Evolutionary conservation across 2,888 invertebrate genomes (phyloP).

Genomic region (Aphidoletes aphidimyza): DNA sequence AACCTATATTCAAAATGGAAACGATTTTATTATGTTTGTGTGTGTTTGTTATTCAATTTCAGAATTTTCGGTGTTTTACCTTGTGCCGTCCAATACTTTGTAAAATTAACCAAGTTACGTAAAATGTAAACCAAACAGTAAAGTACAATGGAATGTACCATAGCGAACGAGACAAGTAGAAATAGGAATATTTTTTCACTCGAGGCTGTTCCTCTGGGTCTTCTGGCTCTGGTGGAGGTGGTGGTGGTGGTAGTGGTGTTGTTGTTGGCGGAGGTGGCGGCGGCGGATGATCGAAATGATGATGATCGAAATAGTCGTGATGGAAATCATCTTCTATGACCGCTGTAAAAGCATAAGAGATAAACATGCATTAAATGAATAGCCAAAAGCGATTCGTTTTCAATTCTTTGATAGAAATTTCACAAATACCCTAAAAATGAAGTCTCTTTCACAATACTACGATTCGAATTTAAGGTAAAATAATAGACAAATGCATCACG

Average conservation of each 20-base stretch:
- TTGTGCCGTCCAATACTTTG: conserved; percentile 77
- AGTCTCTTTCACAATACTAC: too few relatives aligned
- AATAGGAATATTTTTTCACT: conserved; percentile 74
- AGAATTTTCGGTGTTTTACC: conserved; percentile 62
- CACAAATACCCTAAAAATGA: too few relatives aligned
- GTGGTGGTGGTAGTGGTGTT: conserved; percentile 61
- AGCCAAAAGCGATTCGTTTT: too few relatives aligned
- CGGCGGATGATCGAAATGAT: conserved; percentile 59
- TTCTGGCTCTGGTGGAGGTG: conserved; percentile 61
- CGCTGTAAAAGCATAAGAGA: too few relatives aligned
- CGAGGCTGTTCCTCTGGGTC: conserved; percentile 64
- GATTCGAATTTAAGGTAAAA: too few relatives aligned
- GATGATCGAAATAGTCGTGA: conserved; percentile 57
- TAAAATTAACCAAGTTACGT: conserved; percentile 73
- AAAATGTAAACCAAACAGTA: conserved; percentile 72
- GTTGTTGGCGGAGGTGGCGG: conserved; percentile 61
- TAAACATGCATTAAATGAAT: too few relatives aligned
- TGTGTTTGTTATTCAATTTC: not conserved
- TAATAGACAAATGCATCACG: too few relatives aligned
- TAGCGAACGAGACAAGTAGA: conserved; percentile 75
- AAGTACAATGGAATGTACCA: conserved; percentile 80
- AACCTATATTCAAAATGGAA: conserved; percentile 60
- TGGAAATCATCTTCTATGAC: conserved; percentile 61
- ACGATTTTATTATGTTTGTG: not conserved
- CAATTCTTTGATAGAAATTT: too few relatives aligned